These are phyloP conservation scores for Drosophila subpulchrella DNA, from an alignment of 1,140 invertebrate species.

Conservation along the genomic window DNA sequence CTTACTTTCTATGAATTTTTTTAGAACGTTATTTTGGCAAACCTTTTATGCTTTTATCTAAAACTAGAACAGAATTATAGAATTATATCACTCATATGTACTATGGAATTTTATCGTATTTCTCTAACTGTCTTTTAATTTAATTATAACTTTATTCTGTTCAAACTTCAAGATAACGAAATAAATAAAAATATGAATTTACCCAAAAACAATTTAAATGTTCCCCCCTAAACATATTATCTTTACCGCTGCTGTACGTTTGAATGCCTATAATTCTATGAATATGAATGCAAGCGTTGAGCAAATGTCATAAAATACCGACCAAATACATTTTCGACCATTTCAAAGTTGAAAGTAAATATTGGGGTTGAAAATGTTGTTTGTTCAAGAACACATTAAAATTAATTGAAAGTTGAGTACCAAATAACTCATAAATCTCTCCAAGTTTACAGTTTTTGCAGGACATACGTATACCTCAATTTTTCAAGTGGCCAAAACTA, in stretches of 20 bases:
- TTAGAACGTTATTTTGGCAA: too few species aligned
- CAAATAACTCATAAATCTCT: slow-evolving; percentile 7
- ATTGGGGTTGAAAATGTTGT: background rate
- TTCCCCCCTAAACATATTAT: background rate
- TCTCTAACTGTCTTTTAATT: too few species aligned
- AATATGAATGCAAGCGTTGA: slow-evolving; percentile 35
- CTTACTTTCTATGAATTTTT: too few species aligned
- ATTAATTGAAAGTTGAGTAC: slow-evolving; percentile 8
- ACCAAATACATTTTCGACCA: slow-evolving; percentile 2
- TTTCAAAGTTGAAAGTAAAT: slow-evolving; percentile 19
- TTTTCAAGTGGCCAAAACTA: slow-evolving; percentile 32
- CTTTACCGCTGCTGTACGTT: slow-evolving; percentile 1
- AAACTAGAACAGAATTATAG: too few species aligned
- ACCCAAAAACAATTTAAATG: too few species aligned
- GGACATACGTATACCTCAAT: slow-evolving; percentile 15
- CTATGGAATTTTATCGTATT: too few species aligned
- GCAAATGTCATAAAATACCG: slow-evolving; percentile 33
- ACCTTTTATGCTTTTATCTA: too few species aligned
- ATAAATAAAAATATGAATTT: too few species aligned
- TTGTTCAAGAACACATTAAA: background rate
- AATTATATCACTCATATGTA: too few species aligned
- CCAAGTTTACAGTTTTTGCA: background rate
- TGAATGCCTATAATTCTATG: background rate
- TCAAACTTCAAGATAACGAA: too few species aligned
- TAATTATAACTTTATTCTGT: too few species aligned